phyloP scores from a whole-genome alignment of 2,888 invertebrate species.

The Perizoma affinitatum region DNA sequence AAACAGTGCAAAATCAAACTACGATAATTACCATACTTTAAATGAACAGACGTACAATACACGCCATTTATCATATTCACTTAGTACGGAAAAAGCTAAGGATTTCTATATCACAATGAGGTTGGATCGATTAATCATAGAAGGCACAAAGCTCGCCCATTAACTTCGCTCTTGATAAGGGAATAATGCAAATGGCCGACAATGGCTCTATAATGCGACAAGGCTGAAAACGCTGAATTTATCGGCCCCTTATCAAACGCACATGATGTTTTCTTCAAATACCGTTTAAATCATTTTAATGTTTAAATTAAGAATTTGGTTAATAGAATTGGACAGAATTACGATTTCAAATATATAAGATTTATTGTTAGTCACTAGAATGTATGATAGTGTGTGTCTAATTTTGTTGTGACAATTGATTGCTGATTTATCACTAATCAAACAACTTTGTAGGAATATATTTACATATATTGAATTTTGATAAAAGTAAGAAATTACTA shows the following conservation, averaged over 20 bases:
- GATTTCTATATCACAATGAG: constrained; percentile 80
- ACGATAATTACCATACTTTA: constrained; percentile 56
- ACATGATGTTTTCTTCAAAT: constrained; percentile 50
- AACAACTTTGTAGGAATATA: too few relatives aligned
- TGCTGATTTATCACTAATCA: too few relatives aligned
- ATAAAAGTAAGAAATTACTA: too few relatives aligned
- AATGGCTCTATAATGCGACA: constrained; percentile 61
- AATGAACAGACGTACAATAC: constrained; percentile 50
- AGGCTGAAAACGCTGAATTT: constrained; percentile 64
- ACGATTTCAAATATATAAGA: too few relatives aligned
- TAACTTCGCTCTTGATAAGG: constrained; percentile 79
- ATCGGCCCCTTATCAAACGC: constrained; percentile 70
- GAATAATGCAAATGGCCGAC: constrained; percentile 73
- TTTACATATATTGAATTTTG: too few relatives aligned
- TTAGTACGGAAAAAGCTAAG: constrained; percentile 72
- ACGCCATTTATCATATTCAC: constrained; percentile 66
- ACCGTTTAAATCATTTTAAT: not conserved
- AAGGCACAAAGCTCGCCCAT: constrained; percentile 79
- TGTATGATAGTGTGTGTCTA: too few relatives aligned
- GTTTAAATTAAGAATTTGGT: not conserved
- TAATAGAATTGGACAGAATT: not conserved
- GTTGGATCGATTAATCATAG: constrained; percentile 81
- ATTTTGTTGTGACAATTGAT: too few relatives aligned
- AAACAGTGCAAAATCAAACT: constrained; percentile 50
- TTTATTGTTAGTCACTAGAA: too few relatives aligned